These are phyloP conservation scores for Mus musculus DNA, from an alignment of 2,113 vertebrate genomes.

Conservation along the genomic window DNA sequence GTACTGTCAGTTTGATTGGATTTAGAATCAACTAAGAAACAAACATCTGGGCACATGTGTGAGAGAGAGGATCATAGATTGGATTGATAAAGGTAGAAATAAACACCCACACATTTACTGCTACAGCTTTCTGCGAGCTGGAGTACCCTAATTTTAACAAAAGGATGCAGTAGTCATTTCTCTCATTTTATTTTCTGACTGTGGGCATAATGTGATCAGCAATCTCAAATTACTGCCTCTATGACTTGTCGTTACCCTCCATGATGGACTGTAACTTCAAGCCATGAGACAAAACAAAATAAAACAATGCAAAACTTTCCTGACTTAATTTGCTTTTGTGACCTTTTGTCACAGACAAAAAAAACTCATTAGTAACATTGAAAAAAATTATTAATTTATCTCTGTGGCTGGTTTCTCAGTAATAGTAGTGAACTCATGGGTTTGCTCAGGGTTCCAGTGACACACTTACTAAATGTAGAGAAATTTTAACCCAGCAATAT, in stretches of 20 bases:
- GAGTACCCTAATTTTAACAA: not conserved
- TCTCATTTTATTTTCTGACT: not conserved
- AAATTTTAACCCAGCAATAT: no score
- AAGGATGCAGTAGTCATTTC: not conserved
- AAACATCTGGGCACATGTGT: not conserved
- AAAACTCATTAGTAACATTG: not conserved
- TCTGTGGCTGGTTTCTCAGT: not conserved
- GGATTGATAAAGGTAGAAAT: not conserved
- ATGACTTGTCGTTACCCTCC: no score
- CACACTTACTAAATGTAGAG: not conserved
- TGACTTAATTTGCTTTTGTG: no score
- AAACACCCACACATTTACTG: not conserved
- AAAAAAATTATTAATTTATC: not conserved
- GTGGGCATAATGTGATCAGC: not conserved
- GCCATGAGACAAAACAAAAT: not conserved
- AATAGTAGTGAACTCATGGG: not conserved
- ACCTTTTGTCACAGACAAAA: not conserved
- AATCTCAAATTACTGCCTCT: not conserved
- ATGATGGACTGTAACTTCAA: not conserved
- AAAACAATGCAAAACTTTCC: not conserved
- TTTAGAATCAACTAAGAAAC: not conserved
- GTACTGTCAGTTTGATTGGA: not conserved
- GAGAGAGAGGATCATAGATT: not conserved
- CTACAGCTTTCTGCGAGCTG: not conserved
- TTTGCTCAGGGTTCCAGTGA: not conserved